These are phyloP conservation scores for Protosalanx chinensis DNA, from an alignment of 2,797 vertebrate genomes.

Conservation along the genomic window DNA sequence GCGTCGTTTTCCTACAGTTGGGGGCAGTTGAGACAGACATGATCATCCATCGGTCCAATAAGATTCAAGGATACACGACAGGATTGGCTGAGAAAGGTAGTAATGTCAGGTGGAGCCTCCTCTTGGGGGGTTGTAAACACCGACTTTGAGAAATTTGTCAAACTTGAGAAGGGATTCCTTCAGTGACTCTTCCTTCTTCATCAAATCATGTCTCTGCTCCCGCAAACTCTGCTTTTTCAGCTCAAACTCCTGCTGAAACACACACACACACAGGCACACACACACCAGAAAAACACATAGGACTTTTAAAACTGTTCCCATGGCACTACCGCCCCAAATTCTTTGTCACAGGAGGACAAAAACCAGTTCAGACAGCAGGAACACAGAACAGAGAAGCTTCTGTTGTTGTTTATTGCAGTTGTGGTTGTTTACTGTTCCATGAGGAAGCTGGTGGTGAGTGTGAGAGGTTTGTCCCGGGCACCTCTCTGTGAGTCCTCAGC, in stretches of 20 bases:
- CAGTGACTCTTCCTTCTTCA: conserved; percentile 57
- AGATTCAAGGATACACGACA: background rate
- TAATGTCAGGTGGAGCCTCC: background rate
- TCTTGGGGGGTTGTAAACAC: background rate
- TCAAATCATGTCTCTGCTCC: conserved; percentile 54
- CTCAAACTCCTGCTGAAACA: conserved; percentile 63
- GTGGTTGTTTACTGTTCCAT: background rate
- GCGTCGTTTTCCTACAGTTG: conserved; percentile 65
- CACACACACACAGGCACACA: background rate
- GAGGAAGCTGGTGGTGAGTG: background rate
- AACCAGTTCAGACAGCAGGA: background rate
- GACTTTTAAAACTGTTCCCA: background rate
- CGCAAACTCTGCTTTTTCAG: conserved; percentile 54
- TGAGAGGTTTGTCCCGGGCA: conserved; percentile 27
- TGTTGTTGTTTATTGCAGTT: background rate
- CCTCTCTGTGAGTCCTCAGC: conserved; percentile 66
- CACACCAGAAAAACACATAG: background rate
- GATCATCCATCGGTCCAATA: background rate
- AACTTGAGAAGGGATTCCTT: conserved; percentile 56
- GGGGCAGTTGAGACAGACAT: background rate
- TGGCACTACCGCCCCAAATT: background rate
- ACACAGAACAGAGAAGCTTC: background rate
- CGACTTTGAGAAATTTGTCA: conserved; percentile 75
- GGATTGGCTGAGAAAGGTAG: background rate
- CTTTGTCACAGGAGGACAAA: background rate